Base-by-base conservation (phyloP, 2,113 vertebrate genomes). In the Podilymbus podiceps region DNA sequence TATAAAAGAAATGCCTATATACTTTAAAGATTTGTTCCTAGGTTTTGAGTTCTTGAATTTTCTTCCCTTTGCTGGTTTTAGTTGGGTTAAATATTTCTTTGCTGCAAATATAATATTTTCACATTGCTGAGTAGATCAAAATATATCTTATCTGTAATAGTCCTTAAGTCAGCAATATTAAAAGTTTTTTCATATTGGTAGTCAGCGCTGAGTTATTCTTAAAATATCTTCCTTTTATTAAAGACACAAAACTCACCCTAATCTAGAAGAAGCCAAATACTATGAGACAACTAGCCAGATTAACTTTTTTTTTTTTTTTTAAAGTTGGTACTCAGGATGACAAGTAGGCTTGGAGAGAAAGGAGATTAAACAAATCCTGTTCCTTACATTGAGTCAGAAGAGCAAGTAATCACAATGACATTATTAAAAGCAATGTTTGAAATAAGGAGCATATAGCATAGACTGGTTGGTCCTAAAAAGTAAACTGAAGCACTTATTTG, bases 341-440 rank as follows among this genome's bases (percentile, higher is more conserved):
- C 88, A 98, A 91, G 64, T 60, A 96, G 91, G 60, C 76, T 97
- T 92, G 94, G 75, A 93, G 13, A 93, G 59, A 97, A 95, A 97
- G 91, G 86, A 97, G 95, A 97, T 97, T 97, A 97, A 97, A 79
- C 67, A 97, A 97, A 97, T 97, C 78, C 91, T 92, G 85, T 95
- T 96, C 92, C 78, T 92, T 91, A 93, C 86, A 90, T 76, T 80
- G 78, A 97, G 83, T 86, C 85, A 90, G 86, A 35, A 76, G 93
- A 95, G 40, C 59, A 91, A 95, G 28, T 64, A 75, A 94, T 92
- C 53, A 85, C 49, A 85, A 21, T 42, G 50, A 79, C 35, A 50
- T 83, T 91, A 91, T 85, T 91, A 95, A 87, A 94, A 95, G 22
- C 85, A 6, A 9, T 47, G 72, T 59, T 20, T 85, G 49, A 92